phyloP scores from a whole-genome alignment of 2,113 vertebrate species.

The Apteryx owenii region DNA sequence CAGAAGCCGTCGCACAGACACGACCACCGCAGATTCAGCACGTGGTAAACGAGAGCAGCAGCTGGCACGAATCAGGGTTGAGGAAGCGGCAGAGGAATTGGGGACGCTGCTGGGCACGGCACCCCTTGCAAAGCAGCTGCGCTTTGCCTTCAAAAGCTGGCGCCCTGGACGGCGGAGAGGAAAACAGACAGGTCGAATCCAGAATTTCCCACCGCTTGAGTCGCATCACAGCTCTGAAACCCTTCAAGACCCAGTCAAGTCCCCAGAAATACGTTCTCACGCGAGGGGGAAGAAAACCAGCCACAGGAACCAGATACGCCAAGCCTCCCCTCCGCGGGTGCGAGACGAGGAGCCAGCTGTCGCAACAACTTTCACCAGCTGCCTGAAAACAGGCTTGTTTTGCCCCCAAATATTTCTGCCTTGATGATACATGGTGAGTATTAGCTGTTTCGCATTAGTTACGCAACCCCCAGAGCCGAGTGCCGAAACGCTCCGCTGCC shows the following conservation, averaged over 20 bases:
- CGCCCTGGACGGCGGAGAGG: no score
- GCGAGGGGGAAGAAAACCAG: not conserved
- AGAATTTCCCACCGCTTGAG: not conserved
- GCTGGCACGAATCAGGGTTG: no score
- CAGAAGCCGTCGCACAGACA: no score
- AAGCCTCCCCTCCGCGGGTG: not conserved
- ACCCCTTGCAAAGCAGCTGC: no score
- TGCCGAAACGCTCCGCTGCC: not conserved
- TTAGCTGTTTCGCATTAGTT: rapidly evolving
- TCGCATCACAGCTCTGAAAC: not conserved
- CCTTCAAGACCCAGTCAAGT: not conserved
- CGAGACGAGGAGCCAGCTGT: not conserved
- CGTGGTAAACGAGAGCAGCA: no score
- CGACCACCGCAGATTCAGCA: no score
- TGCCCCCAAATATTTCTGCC: not conserved
- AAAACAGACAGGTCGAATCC: not conserved
- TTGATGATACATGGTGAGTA: rapidly evolving
- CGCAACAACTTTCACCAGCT: not conserved
- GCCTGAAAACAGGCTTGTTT: not conserved
- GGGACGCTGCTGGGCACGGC: no score
- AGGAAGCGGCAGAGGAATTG: no score
- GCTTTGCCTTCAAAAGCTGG: no score
- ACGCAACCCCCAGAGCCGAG: not conserved
- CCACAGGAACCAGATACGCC: not conserved
- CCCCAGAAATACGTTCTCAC: rapidly evolving